Conservation (phyloP, 2,113 vertebrate genomes). For the Bambusicola thoracicus region DNA sequence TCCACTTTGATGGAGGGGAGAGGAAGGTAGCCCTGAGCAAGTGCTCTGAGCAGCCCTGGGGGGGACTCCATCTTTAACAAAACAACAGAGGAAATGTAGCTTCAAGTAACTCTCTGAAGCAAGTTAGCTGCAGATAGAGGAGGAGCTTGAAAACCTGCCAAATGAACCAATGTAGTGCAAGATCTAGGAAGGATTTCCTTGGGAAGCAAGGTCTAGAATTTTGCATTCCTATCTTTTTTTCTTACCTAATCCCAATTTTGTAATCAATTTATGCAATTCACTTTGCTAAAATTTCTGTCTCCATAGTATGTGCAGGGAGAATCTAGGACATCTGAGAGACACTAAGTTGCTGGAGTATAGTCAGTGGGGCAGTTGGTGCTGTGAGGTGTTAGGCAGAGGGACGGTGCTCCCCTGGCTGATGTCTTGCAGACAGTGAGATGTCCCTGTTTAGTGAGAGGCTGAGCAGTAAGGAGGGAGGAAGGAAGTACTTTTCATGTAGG, state of each 20-base stretch:
- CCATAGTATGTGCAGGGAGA: accelerated
- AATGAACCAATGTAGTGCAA: not conserved
- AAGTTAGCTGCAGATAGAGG: not conserved
- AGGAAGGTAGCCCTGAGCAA: slow-evolving; percentile 46
- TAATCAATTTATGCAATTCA: not conserved
- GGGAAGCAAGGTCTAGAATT: not conserved
- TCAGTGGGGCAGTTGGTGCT: not conserved
- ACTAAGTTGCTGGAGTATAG: not conserved
- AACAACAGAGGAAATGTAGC: slow-evolving; percentile 34
- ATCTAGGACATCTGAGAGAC: accelerated
- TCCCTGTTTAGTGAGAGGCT: not conserved
- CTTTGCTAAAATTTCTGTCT: not conserved
- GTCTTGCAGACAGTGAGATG: not conserved
- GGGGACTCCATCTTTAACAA: slow-evolving; percentile 51
- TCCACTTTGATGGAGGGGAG: slow-evolving; percentile 18
- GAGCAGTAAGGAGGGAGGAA: not conserved
- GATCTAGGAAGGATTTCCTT: not conserved
- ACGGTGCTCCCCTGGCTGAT: not conserved
- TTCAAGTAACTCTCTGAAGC: not conserved
- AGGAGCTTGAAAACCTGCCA: not conserved
- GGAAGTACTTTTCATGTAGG: not conserved
- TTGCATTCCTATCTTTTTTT: not conserved
- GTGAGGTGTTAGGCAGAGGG: not conserved
- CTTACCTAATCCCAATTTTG: not conserved
- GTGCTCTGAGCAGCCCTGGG: slow-evolving; percentile 52